A percentile compares a stretch with the other conserved stretches of the same genome.
phyloP scores from a whole-genome alignment of 2,797 vertebrate genomes.

The Gymnothorax reevesii region DNA sequence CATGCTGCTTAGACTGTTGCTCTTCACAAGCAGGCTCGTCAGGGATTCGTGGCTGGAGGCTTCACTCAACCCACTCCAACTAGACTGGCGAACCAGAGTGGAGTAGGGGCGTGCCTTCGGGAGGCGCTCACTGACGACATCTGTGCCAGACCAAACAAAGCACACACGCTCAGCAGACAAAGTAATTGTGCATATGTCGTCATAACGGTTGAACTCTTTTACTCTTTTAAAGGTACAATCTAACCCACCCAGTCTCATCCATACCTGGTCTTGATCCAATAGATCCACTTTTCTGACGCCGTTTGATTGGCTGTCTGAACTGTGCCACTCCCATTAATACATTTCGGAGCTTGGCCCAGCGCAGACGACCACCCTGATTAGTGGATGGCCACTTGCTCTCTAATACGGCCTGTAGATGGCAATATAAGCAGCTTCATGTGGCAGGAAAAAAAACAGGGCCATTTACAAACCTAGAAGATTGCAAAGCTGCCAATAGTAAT shows the following conservation, averaged over 20 bases:
- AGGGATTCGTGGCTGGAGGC: slow-evolving; percentile 73
- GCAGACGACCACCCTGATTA: slow-evolving; percentile 84
- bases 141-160: slow-evolving; percentile 40
- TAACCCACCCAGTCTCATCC: slow-evolving; percentile 11
- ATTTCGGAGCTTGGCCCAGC: slow-evolving; percentile 92
- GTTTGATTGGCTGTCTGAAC: slow-evolving; percentile 85
- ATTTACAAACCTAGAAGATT: neutral
- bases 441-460: neutral
- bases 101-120: slow-evolving; percentile 61
- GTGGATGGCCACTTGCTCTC: slow-evolving; percentile 95
- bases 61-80: slow-evolving; percentile 85
- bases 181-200: neutral
- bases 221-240: neutral
- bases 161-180: neutral
- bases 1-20: slow-evolving; percentile 82
- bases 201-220: neutral
- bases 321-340: slow-evolving; percentile 88
- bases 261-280: slow-evolving; percentile 64
- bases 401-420: slow-evolving; percentile 79
- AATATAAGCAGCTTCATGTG: neutral
- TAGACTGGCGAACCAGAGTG: slow-evolving; percentile 83
- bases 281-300: slow-evolving; percentile 60
- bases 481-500: neutral
- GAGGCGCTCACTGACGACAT: slow-evolving; percentile 40
- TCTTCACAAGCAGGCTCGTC: slow-evolving; percentile 75